Base-by-base conservation (phyloP, 2,888 invertebrate genomes). In the Parnassius glacialis region DNA sequence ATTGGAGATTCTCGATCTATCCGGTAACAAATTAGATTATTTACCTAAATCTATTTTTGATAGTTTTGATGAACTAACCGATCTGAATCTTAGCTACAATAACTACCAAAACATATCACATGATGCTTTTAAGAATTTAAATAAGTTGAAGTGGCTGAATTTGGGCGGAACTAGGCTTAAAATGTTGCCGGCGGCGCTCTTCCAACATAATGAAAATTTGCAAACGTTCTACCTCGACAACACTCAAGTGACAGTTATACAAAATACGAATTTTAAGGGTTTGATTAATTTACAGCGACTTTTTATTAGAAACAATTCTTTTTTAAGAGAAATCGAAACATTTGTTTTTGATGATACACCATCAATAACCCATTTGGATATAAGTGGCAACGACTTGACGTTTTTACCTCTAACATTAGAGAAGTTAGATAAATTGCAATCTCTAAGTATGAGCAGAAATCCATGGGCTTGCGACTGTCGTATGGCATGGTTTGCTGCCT, bases 381-480 rank as follows among this genome's bases (percentile, higher is more conserved):
- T 97, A 64, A 94, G 94, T 67, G 93, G 93, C 63, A 96, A 97
- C 83, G 92, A 93, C 58, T 81, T 97, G 72, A 93, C 94, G 45
- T 94, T 94, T 74, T 84, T 97, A 71, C 97, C 96, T 34, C 90
- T 93, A 61, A 94, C 95, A 13, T 80, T 97, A 59, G 93, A 93
- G 59, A 92, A 93, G 72, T 86, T 97, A 61, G 89, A 92, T 9
- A 84, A 92, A 55, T 84, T 97, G 60, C 87, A 92, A 70, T 93
- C 93, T 66, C 83, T 97, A 42, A 93, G 94, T 69, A 93, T 97
- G 68, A 90, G 93, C 45, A 93, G 94, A 62, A 97, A 97, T 80
- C 95, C 94, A 42, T 97, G 96, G 95, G 94, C 94, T 16, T 97
- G 97, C 87, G 96, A 97, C 82, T 97, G 97, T 76, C 93, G 95